Percentiles rank a stretch among this genome's conserved stretches.
Conservation (phyloP, 2,113 vertebrate species). For the Myxocyprinus asiaticus region DNA sequence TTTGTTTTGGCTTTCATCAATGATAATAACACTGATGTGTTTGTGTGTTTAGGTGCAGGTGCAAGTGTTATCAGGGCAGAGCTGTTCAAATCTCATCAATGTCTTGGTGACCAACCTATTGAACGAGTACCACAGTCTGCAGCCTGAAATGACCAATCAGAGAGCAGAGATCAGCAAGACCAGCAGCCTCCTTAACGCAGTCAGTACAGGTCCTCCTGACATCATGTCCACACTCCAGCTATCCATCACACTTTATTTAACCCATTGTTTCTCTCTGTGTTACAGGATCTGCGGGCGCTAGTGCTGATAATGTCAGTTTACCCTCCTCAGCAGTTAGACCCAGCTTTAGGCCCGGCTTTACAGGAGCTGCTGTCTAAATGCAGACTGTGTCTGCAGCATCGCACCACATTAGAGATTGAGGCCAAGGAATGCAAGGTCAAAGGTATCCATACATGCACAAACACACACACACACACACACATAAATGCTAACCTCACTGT, state of each 20-base stretch:
- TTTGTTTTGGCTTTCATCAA: too few relatives aligned
- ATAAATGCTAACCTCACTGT: too few relatives aligned
- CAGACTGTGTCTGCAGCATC: constrained; percentile 88
- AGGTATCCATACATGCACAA: constrained; percentile 69
- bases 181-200: constrained; percentile 93
- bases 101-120: constrained; percentile 93
- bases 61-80: constrained; percentile 93
- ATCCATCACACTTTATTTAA: background rate
- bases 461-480: too few relatives aligned
- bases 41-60: constrained; percentile 79
- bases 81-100: constrained; percentile 90
- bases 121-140: constrained; percentile 90
- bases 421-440: constrained; percentile 92
- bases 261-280: constrained; percentile 14
- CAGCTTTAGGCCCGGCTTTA: constrained; percentile 88
- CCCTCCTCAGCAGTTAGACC: constrained; percentile 87
- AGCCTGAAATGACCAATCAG: constrained; percentile 88
- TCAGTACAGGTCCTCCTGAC: constrained; percentile 63
- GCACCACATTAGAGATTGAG: constrained; percentile 89
- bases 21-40: too few relatives aligned
- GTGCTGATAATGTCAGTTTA: constrained; percentile 92
- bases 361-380: constrained; percentile 93
- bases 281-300: constrained; percentile 90
- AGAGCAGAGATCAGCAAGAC: constrained; percentile 91
- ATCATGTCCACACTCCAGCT: background rate